Evolutionary conservation across 2,113 vertebrate species (phyloP).

Genomic region (Cryptotis parvus): DNA sequence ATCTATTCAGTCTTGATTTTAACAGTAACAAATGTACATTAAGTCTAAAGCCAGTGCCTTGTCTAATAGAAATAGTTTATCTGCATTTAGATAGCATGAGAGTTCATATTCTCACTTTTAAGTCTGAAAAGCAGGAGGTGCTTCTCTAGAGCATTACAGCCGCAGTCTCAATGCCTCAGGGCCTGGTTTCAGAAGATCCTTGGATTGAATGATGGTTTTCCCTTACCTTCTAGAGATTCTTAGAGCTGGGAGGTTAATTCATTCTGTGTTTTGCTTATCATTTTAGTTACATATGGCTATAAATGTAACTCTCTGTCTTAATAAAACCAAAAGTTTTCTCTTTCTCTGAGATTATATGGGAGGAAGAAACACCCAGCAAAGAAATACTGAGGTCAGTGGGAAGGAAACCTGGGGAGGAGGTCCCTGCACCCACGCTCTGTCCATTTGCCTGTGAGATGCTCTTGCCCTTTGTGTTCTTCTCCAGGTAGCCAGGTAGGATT

Average conservation of each 20-base stretch:
- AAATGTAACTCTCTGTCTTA: neutral
- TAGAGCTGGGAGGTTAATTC: too few species aligned
- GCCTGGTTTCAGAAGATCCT: neutral
- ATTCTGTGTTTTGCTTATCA: neutral
- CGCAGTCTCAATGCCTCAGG: neutral
- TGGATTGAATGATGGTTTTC: neutral
- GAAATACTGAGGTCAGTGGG: neutral
- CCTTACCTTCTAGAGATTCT: neutral
- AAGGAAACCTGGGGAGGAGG: neutral
- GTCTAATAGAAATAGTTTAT: constrained; percentile 8
- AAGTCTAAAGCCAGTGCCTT: neutral
- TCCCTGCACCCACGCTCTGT: too few species aligned
- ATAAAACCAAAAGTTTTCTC: neutral
- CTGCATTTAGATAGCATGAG: too few species aligned
- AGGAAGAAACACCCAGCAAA: neutral
- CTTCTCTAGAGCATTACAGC: neutral
- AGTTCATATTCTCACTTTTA: neutral
- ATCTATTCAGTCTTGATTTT: constrained; percentile 7
- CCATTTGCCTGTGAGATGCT: too few species aligned
- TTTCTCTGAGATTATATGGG: neutral
- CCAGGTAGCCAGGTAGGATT: too few species aligned
- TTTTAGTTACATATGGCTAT: neutral
- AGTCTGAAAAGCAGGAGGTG: neutral
- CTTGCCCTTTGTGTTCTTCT: too few species aligned
- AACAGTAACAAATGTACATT: neutral